Percentiles rank a stretch among this genome's conserved stretches.
These are phyloP conservation scores for Saturnia pavonia DNA, from an alignment of 2,888 invertebrate species.

Conservation along the genomic window DNA sequence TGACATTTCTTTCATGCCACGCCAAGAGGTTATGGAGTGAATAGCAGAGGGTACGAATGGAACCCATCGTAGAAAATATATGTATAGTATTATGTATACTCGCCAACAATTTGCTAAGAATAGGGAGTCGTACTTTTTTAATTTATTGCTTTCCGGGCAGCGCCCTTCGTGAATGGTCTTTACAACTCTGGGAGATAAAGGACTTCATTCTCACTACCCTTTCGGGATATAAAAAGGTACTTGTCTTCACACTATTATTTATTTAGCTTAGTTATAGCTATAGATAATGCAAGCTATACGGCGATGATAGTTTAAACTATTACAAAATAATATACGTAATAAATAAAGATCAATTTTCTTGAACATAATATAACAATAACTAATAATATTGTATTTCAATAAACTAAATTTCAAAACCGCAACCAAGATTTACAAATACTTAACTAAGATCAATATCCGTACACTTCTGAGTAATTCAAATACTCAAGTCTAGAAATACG, in stretches of 20 bases:
- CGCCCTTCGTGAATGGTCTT: constrained; percentile 30
- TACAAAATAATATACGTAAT: no score
- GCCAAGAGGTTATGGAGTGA: constrained; percentile 47
- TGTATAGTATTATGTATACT: constrained; percentile 33
- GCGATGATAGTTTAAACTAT: no score
- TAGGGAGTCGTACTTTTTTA: constrained; percentile 50
- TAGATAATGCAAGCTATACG: neutral
- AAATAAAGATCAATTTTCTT: no score
- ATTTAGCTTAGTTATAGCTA: neutral
- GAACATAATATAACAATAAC: no score
- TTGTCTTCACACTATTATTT: constrained; percentile 9
- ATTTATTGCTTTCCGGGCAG: constrained; percentile 51
- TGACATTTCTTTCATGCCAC: constrained; percentile 56
- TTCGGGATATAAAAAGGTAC: constrained; percentile 19
- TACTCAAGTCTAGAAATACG: neutral
- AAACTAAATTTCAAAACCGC: neutral
- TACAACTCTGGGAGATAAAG: constrained; percentile 22
- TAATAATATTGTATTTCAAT: neutral
- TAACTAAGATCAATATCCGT: neutral
- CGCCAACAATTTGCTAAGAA: constrained; percentile 58
- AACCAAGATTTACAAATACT: neutral
- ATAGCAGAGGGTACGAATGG: constrained; percentile 41
- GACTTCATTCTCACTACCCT: constrained; percentile 21
- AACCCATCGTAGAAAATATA: constrained; percentile 40
- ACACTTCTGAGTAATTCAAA: neutral